Evolutionary conservation across 2,888 invertebrate genomes (phyloP).

Genomic region (Ophioninae sp.): DNA sequence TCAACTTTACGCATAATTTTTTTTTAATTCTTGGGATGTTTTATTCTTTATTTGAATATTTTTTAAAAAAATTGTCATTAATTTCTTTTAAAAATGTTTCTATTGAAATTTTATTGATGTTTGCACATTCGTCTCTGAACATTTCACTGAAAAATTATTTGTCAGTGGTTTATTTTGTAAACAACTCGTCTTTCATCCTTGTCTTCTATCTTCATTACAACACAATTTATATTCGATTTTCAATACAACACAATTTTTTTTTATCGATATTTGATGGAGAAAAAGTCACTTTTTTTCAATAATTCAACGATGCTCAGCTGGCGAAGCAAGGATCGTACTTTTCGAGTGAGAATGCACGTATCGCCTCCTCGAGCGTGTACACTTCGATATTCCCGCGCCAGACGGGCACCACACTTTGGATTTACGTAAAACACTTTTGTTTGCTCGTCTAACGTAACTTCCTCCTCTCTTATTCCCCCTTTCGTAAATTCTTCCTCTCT

Average conservation of each 20-base stretch:
- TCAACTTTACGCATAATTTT: background rate
- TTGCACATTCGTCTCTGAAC: background rate
- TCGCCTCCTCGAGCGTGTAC: conserved; percentile 8
- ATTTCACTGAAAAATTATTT: background rate
- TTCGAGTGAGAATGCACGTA: conserved; percentile 33
- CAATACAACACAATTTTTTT: background rate
- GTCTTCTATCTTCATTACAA: background rate
- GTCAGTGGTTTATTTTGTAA: background rate
- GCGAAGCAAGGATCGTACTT: conserved; percentile 29
- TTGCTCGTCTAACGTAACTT: conserved; percentile 62
- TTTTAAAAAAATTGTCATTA: too few relatives aligned
- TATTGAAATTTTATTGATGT: background rate
- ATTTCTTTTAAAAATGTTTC: background rate
- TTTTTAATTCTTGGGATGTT: too few relatives aligned
- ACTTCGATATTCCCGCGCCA: background rate
- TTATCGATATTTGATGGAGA: background rate
- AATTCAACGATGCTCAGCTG: conserved; percentile 1
- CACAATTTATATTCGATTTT: background rate
- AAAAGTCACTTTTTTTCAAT: background rate
- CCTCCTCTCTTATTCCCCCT: conserved; percentile 22
- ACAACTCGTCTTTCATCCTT: background rate
- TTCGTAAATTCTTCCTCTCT: conserved; percentile 2
- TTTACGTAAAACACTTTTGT: conserved; percentile 65
- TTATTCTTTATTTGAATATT: too few relatives aligned
- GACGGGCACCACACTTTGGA: conserved; percentile 20